These are phyloP conservation scores for Maccullochella peelii DNA, from an alignment of 2,113 vertebrate species.

Conservation along the genomic window DNA sequence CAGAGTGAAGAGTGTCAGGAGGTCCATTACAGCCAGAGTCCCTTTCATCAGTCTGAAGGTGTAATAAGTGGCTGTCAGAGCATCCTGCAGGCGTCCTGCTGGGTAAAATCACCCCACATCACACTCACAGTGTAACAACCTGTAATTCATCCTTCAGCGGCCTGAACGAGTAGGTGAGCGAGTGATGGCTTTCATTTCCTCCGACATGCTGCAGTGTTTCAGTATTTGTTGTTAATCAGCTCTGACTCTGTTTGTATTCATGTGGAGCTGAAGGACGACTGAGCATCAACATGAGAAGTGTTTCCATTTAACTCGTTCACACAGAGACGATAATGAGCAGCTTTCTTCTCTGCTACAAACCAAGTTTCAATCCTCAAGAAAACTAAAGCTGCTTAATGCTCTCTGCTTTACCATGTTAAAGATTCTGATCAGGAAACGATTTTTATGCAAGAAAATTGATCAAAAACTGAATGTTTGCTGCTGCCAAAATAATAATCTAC, in stretches of 20 bases:
- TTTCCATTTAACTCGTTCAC: neutral
- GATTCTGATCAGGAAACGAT: no score
- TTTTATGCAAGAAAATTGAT: no score
- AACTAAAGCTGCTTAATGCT: no score
- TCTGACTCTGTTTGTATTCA: slow-evolving; percentile 14
- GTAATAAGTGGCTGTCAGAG: slow-evolving; percentile 18
- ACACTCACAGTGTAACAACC: neutral
- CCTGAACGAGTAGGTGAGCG: no score
- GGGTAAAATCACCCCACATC: slow-evolving; percentile 10
- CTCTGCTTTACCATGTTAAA: no score
- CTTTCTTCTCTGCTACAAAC: neutral
- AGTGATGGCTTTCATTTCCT: neutral
- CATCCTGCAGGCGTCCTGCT: neutral
- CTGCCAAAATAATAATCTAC: no score
- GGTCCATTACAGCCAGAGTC: neutral
- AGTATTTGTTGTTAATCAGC: slow-evolving; percentile 10
- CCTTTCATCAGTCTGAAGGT: slow-evolving; percentile 15
- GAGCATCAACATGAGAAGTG: neutral
- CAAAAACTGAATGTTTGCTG: no score
- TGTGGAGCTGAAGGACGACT: neutral
- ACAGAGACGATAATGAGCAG: slow-evolving; percentile 14
- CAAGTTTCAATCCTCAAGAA: neutral
- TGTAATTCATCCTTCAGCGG: slow-evolving; percentile 22
- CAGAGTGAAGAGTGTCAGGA: slow-evolving; percentile 2
- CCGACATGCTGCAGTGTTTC: neutral